Conservation (phyloP, 2,888 invertebrate species). For the Bombylius discolor region DNA sequence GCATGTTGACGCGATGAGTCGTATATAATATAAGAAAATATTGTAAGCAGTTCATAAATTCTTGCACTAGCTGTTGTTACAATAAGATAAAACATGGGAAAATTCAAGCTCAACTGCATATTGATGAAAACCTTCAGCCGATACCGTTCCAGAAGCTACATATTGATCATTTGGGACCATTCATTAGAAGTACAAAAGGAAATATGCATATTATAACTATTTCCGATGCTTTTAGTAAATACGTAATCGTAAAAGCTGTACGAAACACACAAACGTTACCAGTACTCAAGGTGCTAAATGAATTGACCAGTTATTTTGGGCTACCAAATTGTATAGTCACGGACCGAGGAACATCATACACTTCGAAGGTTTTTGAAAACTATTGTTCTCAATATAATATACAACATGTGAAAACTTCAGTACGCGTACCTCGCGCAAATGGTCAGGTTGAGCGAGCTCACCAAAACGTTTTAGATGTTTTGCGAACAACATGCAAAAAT, state of each 20-base stretch:
- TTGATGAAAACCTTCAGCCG: conserved; percentile 1
- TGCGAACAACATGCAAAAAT: neutral
- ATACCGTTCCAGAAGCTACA: conserved; percentile 14
- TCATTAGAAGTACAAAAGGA: conserved; percentile 10
- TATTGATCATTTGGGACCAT: conserved; percentile 15
- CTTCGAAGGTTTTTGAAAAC: conserved; percentile 16
- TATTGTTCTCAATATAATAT: conserved; percentile 10
- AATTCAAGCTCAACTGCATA: neutral
- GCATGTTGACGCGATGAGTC: too few relatives aligned
- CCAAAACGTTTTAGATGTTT: neutral
- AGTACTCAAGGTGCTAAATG: conserved; percentile 10
- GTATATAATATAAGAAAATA: neutral
- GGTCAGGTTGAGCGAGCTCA: conserved; percentile 1
- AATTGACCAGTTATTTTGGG: conserved; percentile 14
- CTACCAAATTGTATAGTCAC: conserved; percentile 16
- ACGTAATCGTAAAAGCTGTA: conserved; percentile 11
- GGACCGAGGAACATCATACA: conserved; percentile 21
- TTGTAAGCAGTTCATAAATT: neutral
- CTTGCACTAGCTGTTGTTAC: neutral
- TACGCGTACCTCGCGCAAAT: neutral
- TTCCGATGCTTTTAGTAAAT: conserved; percentile 8
- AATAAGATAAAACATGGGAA: neutral
- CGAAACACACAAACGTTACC: conserved; percentile 13
- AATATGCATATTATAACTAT: neutral
- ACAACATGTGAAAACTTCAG: neutral